Evolutionary conservation across 2,888 invertebrate species (phyloP), one percentile per base, ranked within the genome.

Genomic region (Watsonalla binaria): DNA sequence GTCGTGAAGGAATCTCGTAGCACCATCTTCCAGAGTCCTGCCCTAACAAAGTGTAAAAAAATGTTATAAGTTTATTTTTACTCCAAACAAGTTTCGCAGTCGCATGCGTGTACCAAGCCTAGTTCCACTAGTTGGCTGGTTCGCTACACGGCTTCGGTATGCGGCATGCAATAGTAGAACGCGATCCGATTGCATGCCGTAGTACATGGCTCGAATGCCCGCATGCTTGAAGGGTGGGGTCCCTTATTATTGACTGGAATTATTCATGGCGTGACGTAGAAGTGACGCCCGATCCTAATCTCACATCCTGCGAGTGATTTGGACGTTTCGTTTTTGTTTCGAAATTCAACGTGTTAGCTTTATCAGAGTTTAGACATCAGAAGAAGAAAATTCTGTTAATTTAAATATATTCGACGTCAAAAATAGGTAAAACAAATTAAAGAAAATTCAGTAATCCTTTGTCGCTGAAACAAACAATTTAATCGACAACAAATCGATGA

Each of bases 231-330:
- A 72, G 80, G 79, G 72, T 72, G 68, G 64, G 70, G 68, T 74
- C 79, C 82, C 81, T 81, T 81, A 79, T 82, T 84, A 82, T 83
- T 84, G 80, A 78, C 80, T 68, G 66, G 72, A 78, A 85, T 85
- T 84, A 84, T 82, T 78, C 77, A 80, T 79, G 72, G 78, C 78
- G 77, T 75, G 74, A 71, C 66, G 68, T 63, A 65, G 66, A 74
- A 72, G 72, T 77, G 76, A 79, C 78, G 76, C 73, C 66, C 71
- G 84, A 86, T 84, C 75, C 77, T 85, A 81, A 86, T 87, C 84
- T 82, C 66, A 76, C 76, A 77, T 81, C 82, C 76, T 76, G 78
- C 59, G 61, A 66, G 66, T 71, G 72, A 75, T 78, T 77, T 68
- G 60, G 60, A 56, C 56, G 63, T 65, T 65, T 63, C 63, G 63